Evolutionary conservation across 2,888 invertebrate species (phyloP).

Genomic region (Pseudococcus viburni): DNA sequence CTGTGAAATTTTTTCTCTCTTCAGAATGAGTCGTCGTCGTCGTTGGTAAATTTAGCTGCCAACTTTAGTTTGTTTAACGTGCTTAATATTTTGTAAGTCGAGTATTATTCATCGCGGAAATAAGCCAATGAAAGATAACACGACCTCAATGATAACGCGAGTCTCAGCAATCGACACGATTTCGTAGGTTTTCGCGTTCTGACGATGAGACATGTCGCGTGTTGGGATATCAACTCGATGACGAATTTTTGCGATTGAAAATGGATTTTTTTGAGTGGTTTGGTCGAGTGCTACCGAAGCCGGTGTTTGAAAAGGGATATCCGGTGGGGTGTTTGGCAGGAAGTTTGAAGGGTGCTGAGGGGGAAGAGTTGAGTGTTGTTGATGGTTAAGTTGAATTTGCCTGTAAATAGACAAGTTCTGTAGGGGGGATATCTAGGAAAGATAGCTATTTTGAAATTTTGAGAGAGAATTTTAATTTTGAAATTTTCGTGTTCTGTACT

Average conservation of each 20-base stretch:
- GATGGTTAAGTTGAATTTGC: no score
- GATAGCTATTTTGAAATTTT: no score
- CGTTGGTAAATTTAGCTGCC: not conserved
- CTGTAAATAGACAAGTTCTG: no score
- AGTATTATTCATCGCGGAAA: slow-evolving; percentile 46
- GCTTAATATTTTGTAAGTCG: not conserved
- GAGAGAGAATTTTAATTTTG: no score
- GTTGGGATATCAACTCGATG: not conserved
- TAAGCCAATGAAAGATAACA: slow-evolving; percentile 41
- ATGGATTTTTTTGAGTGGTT: no score
- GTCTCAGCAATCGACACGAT: not conserved
- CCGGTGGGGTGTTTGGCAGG: not conserved
- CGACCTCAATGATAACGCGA: slow-evolving; percentile 56
- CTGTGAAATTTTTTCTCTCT: slow-evolving; percentile 3
- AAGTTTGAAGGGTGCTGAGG: not conserved
- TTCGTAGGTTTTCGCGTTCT: not conserved
- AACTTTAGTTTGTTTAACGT: not conserved
- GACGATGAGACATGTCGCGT: not conserved
- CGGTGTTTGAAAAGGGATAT: not conserved
- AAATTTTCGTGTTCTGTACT: no score
- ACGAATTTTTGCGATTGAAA: not conserved
- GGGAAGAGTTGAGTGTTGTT: no score
- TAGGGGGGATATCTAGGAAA: no score
- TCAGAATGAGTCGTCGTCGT: not conserved
- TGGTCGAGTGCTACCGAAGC: not conserved